Evolutionary conservation across 2,797 vertebrate genomes (phyloP), one percentile per base, ranked within the genome.

Genomic region (Acipenser transmontanus): DNA sequence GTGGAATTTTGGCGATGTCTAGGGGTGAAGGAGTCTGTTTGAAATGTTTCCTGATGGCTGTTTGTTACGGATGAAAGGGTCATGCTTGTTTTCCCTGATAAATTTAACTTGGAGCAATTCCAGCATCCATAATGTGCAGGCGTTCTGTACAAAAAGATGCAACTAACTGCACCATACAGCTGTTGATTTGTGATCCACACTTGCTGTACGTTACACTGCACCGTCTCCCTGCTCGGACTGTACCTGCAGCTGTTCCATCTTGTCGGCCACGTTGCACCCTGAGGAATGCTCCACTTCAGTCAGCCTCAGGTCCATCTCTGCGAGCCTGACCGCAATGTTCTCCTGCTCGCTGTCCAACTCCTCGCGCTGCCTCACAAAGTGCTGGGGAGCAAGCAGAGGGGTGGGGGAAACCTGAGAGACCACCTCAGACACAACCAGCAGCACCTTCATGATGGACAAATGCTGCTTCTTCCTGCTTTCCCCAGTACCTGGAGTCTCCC

Each of bases 211-310:
- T 5, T 54, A 1, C 17, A 17, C 51, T 9, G 54, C 10, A 7
- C 7, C 1, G 1, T 3, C 56, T 57, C 9, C 7, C 5, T 64
- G 34, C 59, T 13, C 0, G 10, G 11, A 14, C 2, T 62, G 52
- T 76, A 94, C 92, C 91, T 92, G 90, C 63, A 93, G 81, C 59
- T 70, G 83, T 47, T 66, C 72, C 74, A 93, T 86, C 73, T 91
- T 92, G 0, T 86, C 78, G n/a, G 84, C 81, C 51, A 76, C 77
- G 59, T 75, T 87, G 60, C 81, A 84, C 2, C 73, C 77, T 0
- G 81, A 82, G 76, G 87, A 82, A 63, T 87, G 84, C 66, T 93
- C 89, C 13, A 93, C 81, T 34, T 88, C 84, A 0, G 77, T 84
- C 47, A 93, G 81, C 67, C 76, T 78, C 20, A 88, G 74, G 52